phyloP scores from a whole-genome alignment of 2,113 vertebrate genomes.

The Noturus placidus region DNA sequence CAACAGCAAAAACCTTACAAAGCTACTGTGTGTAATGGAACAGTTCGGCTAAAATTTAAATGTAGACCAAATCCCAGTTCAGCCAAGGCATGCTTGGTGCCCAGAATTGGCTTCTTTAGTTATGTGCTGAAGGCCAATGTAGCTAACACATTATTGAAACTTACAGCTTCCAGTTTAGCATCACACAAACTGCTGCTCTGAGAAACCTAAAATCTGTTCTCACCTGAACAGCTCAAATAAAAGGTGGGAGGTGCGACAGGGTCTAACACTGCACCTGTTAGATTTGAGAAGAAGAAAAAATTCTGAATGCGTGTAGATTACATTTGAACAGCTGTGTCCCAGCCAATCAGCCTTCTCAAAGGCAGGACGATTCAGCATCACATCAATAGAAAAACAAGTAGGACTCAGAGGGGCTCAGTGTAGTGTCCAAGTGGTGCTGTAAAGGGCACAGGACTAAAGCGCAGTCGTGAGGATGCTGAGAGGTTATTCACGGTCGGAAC shows the following conservation, averaged over 20 bases:
- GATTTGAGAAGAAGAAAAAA: neutral
- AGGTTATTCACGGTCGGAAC: neutral
- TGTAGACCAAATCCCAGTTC: neutral
- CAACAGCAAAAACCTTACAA: neutral
- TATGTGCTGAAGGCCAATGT: neutral
- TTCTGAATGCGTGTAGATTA: neutral
- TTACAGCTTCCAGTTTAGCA: neutral
- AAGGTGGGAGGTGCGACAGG: neutral
- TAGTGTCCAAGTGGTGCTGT: neutral
- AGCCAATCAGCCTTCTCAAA: constrained; percentile 14
- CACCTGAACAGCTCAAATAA: neutral
- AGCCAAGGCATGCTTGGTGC: neutral
- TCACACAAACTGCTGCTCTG: neutral
- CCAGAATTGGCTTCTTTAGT: neutral
- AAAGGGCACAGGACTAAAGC: neutral
- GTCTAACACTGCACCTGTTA: constrained; percentile 1
- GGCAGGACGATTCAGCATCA: constrained; percentile 9
- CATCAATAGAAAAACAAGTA: constrained; percentile 12
- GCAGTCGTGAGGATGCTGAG: neutral
- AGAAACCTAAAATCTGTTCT: neutral
- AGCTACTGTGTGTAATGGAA: neutral
- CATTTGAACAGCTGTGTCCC: neutral
- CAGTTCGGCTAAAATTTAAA: neutral
- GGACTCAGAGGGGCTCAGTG: neutral
- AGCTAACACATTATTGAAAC: neutral